Evolutionary conservation across 2,113 vertebrate genomes (phyloP).

Genomic region (Henicopernis longicauda): DNA sequence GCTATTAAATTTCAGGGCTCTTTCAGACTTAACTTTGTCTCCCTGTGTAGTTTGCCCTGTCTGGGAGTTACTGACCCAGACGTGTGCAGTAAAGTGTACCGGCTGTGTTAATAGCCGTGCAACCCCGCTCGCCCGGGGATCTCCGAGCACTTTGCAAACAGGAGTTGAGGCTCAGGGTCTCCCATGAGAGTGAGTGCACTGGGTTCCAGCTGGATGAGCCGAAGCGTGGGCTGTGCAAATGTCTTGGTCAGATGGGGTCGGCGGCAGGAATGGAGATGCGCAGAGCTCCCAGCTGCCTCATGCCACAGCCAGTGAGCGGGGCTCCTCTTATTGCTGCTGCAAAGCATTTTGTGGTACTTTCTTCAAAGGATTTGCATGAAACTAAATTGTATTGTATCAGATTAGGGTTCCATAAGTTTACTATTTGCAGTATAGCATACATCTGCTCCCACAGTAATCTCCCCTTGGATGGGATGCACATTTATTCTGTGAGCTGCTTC

Average conservation of each 20-base stretch:
- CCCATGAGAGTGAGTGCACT: accelerated
- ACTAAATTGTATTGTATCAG: not conserved
- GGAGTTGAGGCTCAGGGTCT: not conserved
- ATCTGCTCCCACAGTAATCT: constrained; percentile 52
- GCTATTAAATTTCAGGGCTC: not conserved
- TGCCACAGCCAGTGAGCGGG: not conserved
- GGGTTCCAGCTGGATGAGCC: not conserved
- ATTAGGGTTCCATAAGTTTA: constrained; percentile 53
- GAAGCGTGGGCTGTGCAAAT: not conserved
- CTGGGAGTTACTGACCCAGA: not conserved
- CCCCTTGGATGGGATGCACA: not conserved
- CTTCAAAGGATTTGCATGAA: constrained; percentile 37
- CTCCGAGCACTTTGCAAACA: not conserved
- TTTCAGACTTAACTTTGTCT: not conserved
- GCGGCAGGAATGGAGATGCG: not conserved
- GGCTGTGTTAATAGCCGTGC: not conserved
- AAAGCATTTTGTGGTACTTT: not conserved
- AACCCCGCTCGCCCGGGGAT: accelerated
- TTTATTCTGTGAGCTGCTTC: constrained; percentile 41
- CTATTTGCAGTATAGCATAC: constrained; percentile 42
- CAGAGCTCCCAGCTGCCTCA: not conserved
- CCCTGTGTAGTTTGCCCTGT: not conserved
- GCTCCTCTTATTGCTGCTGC: not conserved
- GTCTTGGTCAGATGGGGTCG: not conserved
- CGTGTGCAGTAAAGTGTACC: not conserved